Percentiles rank a stretch among this genome's conserved stretches.
Evolutionary conservation across 2,113 vertebrate genomes (phyloP).

Genomic region (Mirounga angustirostris): DNA sequence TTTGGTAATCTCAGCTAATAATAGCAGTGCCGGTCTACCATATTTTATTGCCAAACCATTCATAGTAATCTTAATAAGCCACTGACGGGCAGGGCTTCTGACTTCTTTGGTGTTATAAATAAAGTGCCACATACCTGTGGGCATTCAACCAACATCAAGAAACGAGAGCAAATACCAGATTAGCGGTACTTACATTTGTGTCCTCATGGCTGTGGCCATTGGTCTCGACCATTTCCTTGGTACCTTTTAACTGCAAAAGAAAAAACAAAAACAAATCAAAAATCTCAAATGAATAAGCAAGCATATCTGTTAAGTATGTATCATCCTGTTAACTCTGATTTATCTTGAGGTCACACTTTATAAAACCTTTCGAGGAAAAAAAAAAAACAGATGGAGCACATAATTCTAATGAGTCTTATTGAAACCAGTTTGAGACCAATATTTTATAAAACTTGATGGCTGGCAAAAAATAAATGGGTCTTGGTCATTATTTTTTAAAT

Average conservation of each 20-base stretch:
- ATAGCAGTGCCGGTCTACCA: not conserved
- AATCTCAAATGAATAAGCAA: constrained; percentile 74
- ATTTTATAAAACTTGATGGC: constrained; percentile 83
- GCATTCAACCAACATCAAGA: not conserved
- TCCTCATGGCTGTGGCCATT: constrained; percentile 89
- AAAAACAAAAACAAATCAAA: constrained; percentile 61
- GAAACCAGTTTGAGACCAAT: constrained; percentile 82
- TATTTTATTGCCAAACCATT: not conserved
- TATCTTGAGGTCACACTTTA: constrained; percentile 83
- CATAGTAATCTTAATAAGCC: not conserved
- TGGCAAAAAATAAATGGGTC: constrained; percentile 76
- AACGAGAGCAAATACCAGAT: not conserved
- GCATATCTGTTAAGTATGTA: constrained; percentile 71
- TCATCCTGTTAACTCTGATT: constrained; percentile 85
- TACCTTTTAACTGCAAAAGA: constrained; percentile 88
- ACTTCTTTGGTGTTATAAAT: not conserved
- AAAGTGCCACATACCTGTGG: not conserved
- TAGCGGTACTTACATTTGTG: constrained; percentile 88
- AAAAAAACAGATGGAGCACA: constrained; percentile 81
- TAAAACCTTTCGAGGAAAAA: constrained; percentile 83
- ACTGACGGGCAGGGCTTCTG: not conserved
- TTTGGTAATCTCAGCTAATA: not conserved
- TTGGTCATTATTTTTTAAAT: constrained; percentile 88
- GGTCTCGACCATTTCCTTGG: constrained; percentile 90
- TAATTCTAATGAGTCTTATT: constrained; percentile 85